Evolutionary conservation across 30 jellyfish, hydroid and myxozoan species (phyloP), one percentile per base, ranked within the genome.

Genomic region (Aurelia coerulea): DNA sequence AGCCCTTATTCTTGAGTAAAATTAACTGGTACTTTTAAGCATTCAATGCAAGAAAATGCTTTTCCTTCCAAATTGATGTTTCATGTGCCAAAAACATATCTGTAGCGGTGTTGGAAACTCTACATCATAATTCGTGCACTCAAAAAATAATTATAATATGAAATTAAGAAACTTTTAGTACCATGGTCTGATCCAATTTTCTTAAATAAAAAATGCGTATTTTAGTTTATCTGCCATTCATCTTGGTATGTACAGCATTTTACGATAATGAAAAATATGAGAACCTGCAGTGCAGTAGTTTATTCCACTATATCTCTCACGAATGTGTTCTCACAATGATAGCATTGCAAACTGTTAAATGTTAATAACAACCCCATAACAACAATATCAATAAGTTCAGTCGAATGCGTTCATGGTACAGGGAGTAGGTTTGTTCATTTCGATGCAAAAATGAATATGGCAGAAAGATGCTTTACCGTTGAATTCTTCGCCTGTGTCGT

Each of bases 401-500:
- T 11, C 69, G 14, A 60, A 60, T 60, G 69, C 31, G 33, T 60
- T 16, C 33, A 60, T 60, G 31, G 6, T 60, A 60, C 11, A 60
- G 69, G 69, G 69, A 60, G 7, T 2, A 60, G 10, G 10, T 11
- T 5, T 13, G 23, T 60, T 60, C 33, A 10, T 60, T 13, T 60
- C 11, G 33, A 60, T 60, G 1, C 69, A 60, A 60, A 13, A 60
- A 60, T 11, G 1, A 7, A 16, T 60, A 60, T 60, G 69, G 69
- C 69, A 60, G 69, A 60, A 13, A 60, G 29, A 60, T n/a, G 69
- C 34, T 53, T 5, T 23, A 60, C 69, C 69, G 69, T 60, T 60
- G 69, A 60, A 60, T 11, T 60, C 69, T 60, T 60, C 69, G 69
- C 69, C 69, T 60, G 69, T 60, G 69, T 60, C 33, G 69, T 60